phyloP scores from a whole-genome alignment of 1,140 invertebrate species.

The Drosophila orena region DNA sequence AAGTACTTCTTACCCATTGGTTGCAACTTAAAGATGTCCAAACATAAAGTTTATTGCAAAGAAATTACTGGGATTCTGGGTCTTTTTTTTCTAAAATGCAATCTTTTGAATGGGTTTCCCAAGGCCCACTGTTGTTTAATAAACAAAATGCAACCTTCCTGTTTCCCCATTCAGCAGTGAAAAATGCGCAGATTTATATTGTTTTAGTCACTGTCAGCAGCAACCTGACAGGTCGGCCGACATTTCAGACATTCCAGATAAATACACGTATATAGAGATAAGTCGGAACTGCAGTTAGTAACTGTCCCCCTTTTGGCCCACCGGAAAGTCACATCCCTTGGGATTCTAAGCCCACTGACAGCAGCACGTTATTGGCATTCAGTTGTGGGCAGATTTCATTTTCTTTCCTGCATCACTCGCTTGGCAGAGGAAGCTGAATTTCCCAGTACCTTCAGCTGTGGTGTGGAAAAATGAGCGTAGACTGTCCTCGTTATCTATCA shows the following conservation, averaged over 20 bases:
- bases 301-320: constrained; percentile 2
- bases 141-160: background rate
- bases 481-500: constrained; percentile 61
- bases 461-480: constrained; percentile 53
- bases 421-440: background rate
- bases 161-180: constrained; percentile 3
- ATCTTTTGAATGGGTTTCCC: background rate
- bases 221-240: constrained; percentile 25
- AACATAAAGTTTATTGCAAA: too few species aligned
- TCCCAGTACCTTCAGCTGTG: background rate
- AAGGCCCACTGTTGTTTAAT: background rate
- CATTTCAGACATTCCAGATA: constrained; percentile 47
- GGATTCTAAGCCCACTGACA: constrained; percentile 45
- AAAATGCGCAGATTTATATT: constrained; percentile 44
- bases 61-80: too few species aligned
- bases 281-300: constrained; percentile 31
- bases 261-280: constrained; percentile 55
- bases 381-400: constrained; percentile 58
- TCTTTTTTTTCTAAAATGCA: background rate
- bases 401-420: constrained; percentile 27
- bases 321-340: constrained; percentile 15
- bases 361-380: constrained; percentile 59
- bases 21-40: too few species aligned
- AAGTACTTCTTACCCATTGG: too few species aligned
- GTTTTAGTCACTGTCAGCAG: constrained; percentile 44